Evolutionary conservation across 2,888 invertebrate species (phyloP).

Genomic region (Sinelater perroti): DNA sequence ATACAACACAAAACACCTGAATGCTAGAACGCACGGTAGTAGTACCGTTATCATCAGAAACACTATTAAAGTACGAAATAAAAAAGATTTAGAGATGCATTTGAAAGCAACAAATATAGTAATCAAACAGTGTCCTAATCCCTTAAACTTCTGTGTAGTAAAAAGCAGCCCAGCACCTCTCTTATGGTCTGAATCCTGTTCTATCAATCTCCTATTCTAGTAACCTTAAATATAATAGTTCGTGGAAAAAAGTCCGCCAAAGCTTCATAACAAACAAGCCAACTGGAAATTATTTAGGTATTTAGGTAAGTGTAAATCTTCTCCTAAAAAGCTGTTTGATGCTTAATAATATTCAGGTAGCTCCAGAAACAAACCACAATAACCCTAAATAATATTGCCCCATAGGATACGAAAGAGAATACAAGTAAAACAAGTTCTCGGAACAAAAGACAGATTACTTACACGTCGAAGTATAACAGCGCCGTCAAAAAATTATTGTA

Average conservation of each 20-base stretch:
- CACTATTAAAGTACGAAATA: not conserved
- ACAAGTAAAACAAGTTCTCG: not conserved
- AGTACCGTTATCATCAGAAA: not conserved
- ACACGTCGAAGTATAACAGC: not conserved
- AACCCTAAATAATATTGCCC: not conserved
- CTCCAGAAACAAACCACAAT: no score
- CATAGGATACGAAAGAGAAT: not conserved
- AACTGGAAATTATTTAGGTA: no score
- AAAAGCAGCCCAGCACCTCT: not conserved
- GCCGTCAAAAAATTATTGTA: not conserved
- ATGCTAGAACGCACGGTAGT: not conserved
- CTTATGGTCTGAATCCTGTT: not conserved
- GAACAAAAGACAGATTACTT: not conserved
- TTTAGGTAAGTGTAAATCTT: no score
- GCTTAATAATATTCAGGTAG: no score
- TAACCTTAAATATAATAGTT: no score
- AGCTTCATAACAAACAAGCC: no score
- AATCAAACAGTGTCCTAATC: not conserved
- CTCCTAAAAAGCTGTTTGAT: no score
- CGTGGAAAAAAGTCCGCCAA: not conserved
- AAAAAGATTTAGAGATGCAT: not conserved
- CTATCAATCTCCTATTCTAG: not conserved
- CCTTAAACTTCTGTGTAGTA: not conserved
- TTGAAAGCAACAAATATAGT: not conserved
- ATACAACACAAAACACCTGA: not conserved